Percentiles rank a stretch among this genome's conserved stretches.
Conservation (phyloP, 92 coral and sea anemone genomes). For the Parazoanthus darwini region DNA sequence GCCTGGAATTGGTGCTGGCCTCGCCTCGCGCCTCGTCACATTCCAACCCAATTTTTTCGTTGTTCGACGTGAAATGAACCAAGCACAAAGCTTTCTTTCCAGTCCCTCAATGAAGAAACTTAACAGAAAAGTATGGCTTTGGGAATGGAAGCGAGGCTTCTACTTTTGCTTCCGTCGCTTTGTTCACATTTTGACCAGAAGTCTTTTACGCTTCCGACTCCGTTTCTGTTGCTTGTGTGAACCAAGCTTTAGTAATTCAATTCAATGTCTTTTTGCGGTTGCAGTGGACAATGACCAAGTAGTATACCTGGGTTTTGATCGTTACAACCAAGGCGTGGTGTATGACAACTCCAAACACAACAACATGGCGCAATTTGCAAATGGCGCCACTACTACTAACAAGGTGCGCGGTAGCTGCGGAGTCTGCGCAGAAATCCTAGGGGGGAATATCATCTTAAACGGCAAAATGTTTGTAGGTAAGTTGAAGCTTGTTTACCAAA, state of each 20-base stretch:
- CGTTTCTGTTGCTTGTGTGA: too few species aligned
- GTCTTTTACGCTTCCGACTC: too few species aligned
- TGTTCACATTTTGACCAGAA: too few species aligned
- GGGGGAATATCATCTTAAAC: constrained; percentile 69
- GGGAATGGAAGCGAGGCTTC: too few species aligned
- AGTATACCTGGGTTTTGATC: constrained; percentile 85
- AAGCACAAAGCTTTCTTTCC: too few species aligned
- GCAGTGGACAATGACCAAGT: constrained; percentile 88
- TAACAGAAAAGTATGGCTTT: too few species aligned
- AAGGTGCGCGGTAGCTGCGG: constrained; percentile 91
- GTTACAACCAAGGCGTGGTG: constrained; percentile 73
- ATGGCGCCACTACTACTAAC: constrained; percentile 67
- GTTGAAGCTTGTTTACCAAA: background rate
- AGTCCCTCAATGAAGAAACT: too few species aligned
- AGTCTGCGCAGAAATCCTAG: constrained; percentile 77
- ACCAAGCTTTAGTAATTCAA: background rate
- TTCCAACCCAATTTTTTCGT: too few species aligned
- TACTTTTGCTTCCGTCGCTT: too few species aligned
- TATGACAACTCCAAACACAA: constrained; percentile 85
- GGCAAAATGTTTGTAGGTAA: constrained; percentile 85
- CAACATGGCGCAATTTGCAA: constrained; percentile 81
- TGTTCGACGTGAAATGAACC: too few species aligned
- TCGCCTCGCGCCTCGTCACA: too few species aligned
- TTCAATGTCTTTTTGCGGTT: constrained; percentile 25
- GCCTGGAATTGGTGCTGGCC: too few species aligned